Evolutionary conservation across 1,140 invertebrate species (phyloP).

Genomic region (Nasonia longicornis): DNA sequence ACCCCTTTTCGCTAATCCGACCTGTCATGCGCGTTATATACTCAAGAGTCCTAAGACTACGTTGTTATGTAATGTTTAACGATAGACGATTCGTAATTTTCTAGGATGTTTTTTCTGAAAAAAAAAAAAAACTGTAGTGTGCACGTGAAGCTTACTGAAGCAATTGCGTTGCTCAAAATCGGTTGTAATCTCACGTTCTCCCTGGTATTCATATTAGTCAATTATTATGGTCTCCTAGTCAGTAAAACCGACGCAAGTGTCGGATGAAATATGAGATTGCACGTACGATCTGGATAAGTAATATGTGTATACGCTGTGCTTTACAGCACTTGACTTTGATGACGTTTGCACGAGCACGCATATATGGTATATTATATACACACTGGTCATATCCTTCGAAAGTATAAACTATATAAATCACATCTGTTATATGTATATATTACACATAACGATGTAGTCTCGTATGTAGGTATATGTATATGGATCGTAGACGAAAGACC

Average conservation of each 20-base stretch:
- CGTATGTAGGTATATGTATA: neutral
- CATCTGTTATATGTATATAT: constrained; percentile 19
- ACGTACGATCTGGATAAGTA: neutral
- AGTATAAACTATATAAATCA: neutral
- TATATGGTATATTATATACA: neutral
- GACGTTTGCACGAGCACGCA: neutral
- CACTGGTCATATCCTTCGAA: neutral
- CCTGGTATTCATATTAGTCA: constrained; percentile 35
- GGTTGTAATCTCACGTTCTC: constrained; percentile 23
- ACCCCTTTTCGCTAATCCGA: neutral
- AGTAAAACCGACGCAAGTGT: neutral
- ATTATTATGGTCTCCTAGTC: constrained; percentile 39
- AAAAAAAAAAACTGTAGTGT: neutral
- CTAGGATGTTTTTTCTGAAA: constrained; percentile 1
- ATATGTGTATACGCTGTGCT: neutral
- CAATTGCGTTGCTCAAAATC: neutral
- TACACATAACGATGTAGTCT: neutral
- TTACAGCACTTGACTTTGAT: neutral
- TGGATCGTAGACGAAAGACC: neutral
- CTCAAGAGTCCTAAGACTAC: constrained; percentile 28
- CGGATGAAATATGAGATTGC: neutral
- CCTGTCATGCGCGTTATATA: constrained; percentile 15
- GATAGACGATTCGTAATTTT: constrained; percentile 5
- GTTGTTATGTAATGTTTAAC: constrained; percentile 34
- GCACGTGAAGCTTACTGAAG: neutral